Conservation (phyloP, 2,797 vertebrate genomes). For the Cacajao melanocephalus region DNA sequence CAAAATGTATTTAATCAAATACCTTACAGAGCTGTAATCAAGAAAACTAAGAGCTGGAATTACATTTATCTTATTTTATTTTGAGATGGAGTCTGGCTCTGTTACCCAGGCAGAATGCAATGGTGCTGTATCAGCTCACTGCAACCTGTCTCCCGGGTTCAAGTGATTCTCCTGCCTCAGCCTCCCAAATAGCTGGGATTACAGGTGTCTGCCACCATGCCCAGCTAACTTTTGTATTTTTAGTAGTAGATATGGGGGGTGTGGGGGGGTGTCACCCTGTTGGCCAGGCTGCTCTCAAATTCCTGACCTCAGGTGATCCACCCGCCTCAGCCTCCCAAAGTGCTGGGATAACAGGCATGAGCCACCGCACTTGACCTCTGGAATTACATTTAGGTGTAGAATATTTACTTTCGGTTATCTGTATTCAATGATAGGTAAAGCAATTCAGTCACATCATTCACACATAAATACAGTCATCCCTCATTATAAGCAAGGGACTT, state of each 20-base stretch:
- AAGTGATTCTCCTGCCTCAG: background rate
- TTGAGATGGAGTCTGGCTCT: background rate
- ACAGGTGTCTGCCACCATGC: background rate
- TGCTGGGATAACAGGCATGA: background rate
- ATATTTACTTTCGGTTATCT: conserved; percentile 35
- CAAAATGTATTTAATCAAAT: conserved; percentile 30
- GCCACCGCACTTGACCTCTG: background rate
- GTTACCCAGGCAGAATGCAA: background rate
- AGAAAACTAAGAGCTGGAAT: conserved; percentile 26
- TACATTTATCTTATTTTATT: background rate
- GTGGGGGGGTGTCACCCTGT: background rate
- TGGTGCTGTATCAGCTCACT: background rate
- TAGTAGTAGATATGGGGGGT: background rate
- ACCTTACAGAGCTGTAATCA: background rate
- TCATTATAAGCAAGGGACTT: background rate
- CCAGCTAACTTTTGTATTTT: background rate
- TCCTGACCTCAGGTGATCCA: background rate
- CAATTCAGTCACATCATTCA: background rate
- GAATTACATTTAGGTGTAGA: conserved; percentile 22
- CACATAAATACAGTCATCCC: background rate
- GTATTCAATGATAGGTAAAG: background rate
- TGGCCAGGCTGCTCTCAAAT: background rate
- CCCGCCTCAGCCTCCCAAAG: background rate
- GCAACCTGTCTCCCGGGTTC: background rate
- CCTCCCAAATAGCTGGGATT: background rate